Conservation (phyloP, 2,113 vertebrate species). For the Ctenodactylus gundi region DNA sequence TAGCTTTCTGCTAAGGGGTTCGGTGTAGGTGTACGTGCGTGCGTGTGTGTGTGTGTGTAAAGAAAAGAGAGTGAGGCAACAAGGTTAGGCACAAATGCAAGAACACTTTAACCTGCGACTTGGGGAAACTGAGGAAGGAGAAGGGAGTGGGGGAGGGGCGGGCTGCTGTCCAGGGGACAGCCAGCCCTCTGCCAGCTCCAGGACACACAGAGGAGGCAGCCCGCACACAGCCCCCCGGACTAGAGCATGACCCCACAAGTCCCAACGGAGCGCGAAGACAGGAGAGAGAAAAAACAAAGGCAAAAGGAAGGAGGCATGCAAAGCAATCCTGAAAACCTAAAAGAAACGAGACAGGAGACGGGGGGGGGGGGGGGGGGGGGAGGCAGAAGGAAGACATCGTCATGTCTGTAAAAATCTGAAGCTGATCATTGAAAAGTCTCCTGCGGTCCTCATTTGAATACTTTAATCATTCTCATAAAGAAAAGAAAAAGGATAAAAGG, state of each 20-base stretch:
- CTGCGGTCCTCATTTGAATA: neutral
- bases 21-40: neutral
- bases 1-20: neutral
- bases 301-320: neutral
- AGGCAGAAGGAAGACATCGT: neutral
- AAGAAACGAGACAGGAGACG: neutral
- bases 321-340: neutral
- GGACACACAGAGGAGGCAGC: neutral
- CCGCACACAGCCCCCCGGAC: too few relatives aligned
- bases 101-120: neutral
- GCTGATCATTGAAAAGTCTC: neutral
- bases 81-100: neutral
- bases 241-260: too few relatives aligned
- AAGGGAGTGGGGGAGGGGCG: rapidly evolving
- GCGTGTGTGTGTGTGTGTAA: neutral
- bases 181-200: neutral
- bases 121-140: neutral
- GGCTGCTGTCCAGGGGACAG: neutral
- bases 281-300: neutral
- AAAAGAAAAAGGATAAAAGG: neutral
- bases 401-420: neutral
- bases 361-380: neutral
- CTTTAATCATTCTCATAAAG: neutral
- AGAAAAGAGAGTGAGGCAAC: neutral
- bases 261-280: neutral